Conservation (phyloP, 2,888 invertebrate species). For the Hypolimnas misippus region DNA sequence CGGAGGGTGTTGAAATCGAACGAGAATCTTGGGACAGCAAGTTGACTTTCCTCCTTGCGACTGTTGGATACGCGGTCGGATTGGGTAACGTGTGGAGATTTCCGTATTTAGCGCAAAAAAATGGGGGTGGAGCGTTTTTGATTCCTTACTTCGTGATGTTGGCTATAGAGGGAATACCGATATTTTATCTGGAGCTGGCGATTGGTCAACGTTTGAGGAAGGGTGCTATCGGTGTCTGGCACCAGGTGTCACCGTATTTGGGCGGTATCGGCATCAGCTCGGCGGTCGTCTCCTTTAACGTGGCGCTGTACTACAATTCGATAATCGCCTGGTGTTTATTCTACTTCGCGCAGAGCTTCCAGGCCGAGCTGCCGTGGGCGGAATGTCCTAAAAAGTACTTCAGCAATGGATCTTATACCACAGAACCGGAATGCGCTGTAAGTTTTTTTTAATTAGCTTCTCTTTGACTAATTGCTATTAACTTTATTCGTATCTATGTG, state of each 20-base stretch:
- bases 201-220: constrained; percentile 97
- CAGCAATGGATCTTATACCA: constrained; percentile 89
- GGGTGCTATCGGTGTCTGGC: constrained; percentile 98
- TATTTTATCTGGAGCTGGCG: constrained; percentile 97
- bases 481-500: too few relatives aligned
- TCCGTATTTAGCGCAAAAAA: constrained; percentile 97
- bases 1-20: constrained; percentile 89
- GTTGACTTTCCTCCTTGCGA: constrained; percentile 94
- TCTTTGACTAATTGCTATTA: neutral
- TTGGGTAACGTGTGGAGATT: constrained; percentile 98
- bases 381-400: constrained; percentile 94
- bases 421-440: constrained; percentile 92
- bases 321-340: constrained; percentile 99
- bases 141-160: constrained; percentile 98
- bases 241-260: constrained; percentile 94
- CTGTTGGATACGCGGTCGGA: constrained; percentile 97
- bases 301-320: constrained; percentile 98
- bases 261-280: constrained; percentile 97
- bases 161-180: constrained; percentile 96
- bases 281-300: constrained; percentile 97
- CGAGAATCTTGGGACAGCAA: constrained; percentile 97
- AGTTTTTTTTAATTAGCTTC: constrained; percentile 59
- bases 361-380: constrained; percentile 95
- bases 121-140: constrained; percentile 97
- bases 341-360: constrained; percentile 97